Evolutionary conservation across 2,797 vertebrate species (phyloP).

Genomic region (Myotis daubentonii): DNA sequence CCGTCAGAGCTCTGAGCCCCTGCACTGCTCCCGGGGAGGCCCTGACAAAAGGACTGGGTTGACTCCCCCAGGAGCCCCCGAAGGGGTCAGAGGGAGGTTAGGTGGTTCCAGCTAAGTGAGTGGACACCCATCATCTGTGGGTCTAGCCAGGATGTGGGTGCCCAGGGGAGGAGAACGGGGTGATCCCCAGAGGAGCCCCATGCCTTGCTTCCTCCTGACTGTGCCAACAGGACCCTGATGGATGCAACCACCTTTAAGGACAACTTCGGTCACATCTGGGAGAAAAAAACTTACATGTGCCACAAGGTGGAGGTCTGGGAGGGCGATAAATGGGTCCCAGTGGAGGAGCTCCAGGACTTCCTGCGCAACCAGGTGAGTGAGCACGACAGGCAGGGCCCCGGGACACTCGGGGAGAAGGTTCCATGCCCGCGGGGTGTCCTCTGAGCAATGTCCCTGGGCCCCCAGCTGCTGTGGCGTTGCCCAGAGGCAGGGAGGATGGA

Average conservation of each 20-base stretch:
- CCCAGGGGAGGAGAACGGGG: not conserved
- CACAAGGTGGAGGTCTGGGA: rapidly evolving
- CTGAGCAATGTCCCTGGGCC: not conserved
- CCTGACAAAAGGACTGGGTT: too few species aligned
- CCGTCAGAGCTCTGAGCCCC: not conserved
- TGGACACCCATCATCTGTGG: rapidly evolving
- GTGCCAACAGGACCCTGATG: not conserved
- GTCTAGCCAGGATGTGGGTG: not conserved
- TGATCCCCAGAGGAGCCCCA: not conserved
- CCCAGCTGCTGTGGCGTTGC: not conserved
- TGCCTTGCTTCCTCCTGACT: rapidly evolving
- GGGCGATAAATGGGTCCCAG: rapidly evolving
- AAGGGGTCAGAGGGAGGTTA: too few species aligned
- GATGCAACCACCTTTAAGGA: rapidly evolving
- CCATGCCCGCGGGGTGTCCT: not conserved
- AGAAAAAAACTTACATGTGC: not conserved
- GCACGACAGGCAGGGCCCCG: rapidly evolving
- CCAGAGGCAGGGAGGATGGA: too few species aligned
- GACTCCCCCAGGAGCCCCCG: not conserved
- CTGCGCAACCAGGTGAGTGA: rapidly evolving
- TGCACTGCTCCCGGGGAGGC: too few species aligned
- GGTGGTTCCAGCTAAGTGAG: not conserved
- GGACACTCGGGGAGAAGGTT: not conserved
- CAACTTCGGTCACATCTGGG: too few species aligned
- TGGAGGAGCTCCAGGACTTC: rapidly evolving